A percentile compares a stretch with the other conserved stretches of the same genome.
Evolutionary conservation across 2,797 vertebrate species (phyloP).

Genomic region (Rhinichthys osculus): DNA sequence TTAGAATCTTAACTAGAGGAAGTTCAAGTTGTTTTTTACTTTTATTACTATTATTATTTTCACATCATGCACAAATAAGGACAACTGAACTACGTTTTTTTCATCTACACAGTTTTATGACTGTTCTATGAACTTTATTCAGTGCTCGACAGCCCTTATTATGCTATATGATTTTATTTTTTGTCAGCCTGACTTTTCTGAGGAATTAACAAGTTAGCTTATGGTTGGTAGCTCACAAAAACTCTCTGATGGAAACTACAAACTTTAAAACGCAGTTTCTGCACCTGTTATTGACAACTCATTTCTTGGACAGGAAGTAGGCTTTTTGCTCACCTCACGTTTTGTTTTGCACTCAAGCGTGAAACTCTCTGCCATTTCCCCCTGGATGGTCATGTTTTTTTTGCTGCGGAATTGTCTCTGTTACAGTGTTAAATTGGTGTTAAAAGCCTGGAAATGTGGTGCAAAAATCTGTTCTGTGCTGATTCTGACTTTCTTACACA

Average conservation of each 20-base stretch:
- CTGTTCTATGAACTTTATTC: neutral
- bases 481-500: neutral
- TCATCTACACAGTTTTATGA: neutral
- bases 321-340: neutral
- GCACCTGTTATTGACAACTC: conserved; percentile 44
- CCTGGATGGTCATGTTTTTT: neutral
- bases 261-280: conserved; percentile 24
- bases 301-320: conserved; percentile 51
- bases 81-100: neutral
- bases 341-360: neutral
- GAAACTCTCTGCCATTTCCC: neutral
- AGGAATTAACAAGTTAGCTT: no score
- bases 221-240: neutral
- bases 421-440: neutral
- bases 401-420: neutral
- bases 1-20: neutral
- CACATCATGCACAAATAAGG: neutral
- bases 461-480: neutral
- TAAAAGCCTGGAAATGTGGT: neutral
- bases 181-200: neutral
- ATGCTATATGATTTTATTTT: neutral
- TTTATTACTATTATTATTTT: neutral
- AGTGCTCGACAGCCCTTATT: neutral
- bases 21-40: neutral
- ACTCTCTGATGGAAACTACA: neutral